Conservation (phyloP, 2,797 vertebrate species). For the Lacerta viridis region DNA sequence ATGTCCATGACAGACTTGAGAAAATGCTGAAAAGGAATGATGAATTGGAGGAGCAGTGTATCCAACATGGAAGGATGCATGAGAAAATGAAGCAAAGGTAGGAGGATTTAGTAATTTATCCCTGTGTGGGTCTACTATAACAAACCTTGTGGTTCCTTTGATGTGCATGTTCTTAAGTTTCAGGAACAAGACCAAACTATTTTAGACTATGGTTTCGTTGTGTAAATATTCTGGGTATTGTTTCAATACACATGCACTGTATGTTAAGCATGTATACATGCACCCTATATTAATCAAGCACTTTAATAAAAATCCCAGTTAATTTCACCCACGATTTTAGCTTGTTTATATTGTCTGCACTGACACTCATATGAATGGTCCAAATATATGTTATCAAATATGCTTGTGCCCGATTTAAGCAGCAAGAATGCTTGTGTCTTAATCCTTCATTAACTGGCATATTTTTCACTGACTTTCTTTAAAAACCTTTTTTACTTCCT, state of each 20-base stretch:
- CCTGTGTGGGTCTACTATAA: slow-evolving; percentile 18
- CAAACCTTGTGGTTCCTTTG: neutral
- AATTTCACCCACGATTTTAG: slow-evolving; percentile 62
- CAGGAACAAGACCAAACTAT: slow-evolving; percentile 40
- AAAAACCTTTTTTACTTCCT: slow-evolving; percentile 11
- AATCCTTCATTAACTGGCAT: neutral
- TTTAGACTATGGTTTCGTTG: slow-evolving; percentile 30
- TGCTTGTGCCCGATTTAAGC: neutral
- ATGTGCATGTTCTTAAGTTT: slow-evolving; percentile 37
- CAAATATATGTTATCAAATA: slow-evolving; percentile 34
- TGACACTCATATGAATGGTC: slow-evolving; percentile 65
- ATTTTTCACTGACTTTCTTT: neutral
- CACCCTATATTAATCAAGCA: too few relatives aligned
- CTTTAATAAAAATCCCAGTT: neutral
- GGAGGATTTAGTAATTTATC: slow-evolving; percentile 58
- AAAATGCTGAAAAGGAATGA: slow-evolving; percentile 87
- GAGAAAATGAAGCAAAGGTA: slow-evolving; percentile 94
- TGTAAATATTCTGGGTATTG: slow-evolving; percentile 43
- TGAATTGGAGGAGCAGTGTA: slow-evolving; percentile 91
- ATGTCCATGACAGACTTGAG: slow-evolving; percentile 84
- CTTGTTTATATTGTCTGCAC: slow-evolving; percentile 67
- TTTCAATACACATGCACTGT: slow-evolving; percentile 34
- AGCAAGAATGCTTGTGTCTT: neutral
- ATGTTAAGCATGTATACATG: too few relatives aligned
- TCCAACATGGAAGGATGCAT: slow-evolving; percentile 92